phyloP scores from a whole-genome alignment of 30 jellyfish, hydroid and myxozoan species.

The Rhopilema esculentum region DNA sequence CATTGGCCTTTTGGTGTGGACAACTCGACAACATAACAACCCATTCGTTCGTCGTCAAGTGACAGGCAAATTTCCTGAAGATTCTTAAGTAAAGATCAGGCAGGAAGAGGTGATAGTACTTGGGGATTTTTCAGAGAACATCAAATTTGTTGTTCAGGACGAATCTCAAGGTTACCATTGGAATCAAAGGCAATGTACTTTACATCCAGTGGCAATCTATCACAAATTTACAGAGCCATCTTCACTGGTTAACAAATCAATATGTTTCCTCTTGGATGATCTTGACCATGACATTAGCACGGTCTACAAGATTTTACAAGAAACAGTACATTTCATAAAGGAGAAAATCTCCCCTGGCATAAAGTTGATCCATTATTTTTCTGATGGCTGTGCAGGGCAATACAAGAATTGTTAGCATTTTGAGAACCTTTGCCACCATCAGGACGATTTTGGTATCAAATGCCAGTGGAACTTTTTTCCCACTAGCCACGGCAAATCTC shows the following conservation, averaged over 20 bases:
- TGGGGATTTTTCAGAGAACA: constrained; percentile 59
- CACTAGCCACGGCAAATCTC: constrained; percentile 67
- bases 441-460: constrained; percentile 46
- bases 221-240: background rate
- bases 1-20: constrained; percentile 28
- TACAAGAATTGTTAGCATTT: constrained; percentile 68
- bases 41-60: background rate
- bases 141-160: constrained; percentile 58
- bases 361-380: constrained; percentile 18
- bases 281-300: constrained; percentile 34
- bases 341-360: constrained; percentile 17
- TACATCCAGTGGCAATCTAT: constrained; percentile 49
- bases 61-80: constrained; percentile 32
- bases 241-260: constrained; percentile 5
- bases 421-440: constrained; percentile 62
- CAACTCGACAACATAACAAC: constrained; percentile 46
- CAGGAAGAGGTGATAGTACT: constrained; percentile 34
- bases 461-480: constrained; percentile 73
- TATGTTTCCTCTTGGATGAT: constrained; percentile 63
- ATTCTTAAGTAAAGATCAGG: constrained; percentile 6
- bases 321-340: constrained; percentile 16
- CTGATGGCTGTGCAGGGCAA: constrained; percentile 90
- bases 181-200: constrained; percentile 24
- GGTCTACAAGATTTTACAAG: constrained; percentile 33
- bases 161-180: constrained; percentile 38